These are phyloP conservation scores for Clarias magur DNA, from an alignment of 2,113 vertebrate genomes.

Conservation along the genomic window DNA sequence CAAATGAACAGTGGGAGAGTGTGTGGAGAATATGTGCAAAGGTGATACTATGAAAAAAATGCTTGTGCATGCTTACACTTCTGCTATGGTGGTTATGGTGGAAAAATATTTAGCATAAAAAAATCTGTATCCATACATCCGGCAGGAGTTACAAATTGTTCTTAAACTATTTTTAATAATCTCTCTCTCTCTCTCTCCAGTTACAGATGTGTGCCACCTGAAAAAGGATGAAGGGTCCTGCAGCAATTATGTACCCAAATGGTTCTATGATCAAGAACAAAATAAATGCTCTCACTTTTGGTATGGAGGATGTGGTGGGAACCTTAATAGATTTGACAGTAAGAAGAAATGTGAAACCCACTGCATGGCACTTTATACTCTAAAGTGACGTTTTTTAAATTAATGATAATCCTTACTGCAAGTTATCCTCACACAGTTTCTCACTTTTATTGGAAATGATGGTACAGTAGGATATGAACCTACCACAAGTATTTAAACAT, in stretches of 20 bases:
- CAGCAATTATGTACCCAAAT: constrained; percentile 73
- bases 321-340: constrained; percentile 78
- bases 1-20: constrained; percentile 55
- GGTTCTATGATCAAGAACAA: constrained; percentile 73
- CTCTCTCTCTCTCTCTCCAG: background rate
- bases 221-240: constrained; percentile 70
- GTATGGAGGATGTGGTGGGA: constrained; percentile 82
- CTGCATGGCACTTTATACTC: constrained; percentile 57
- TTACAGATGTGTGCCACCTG: constrained; percentile 70
- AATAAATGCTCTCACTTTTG: constrained; percentile 76
- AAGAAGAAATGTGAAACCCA: constrained; percentile 68
- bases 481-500: constrained; percentile 26
- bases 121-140: constrained; percentile 18
- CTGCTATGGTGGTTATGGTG: constrained; percentile 72
- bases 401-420: background rate
- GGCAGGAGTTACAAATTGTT: background rate
- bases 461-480: background rate
- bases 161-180: background rate
- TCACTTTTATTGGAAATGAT: background rate
- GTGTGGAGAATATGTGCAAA: constrained; percentile 60
- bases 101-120: constrained; percentile 68
- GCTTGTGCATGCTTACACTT: constrained; percentile 68
- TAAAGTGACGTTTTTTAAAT: background rate
- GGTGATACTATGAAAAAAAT: constrained; percentile 70
- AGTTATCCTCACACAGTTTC: background rate